These are phyloP conservation scores for Diogma glabrata DNA, from an alignment of 2,888 invertebrate genomes.

Conservation along the genomic window DNA sequence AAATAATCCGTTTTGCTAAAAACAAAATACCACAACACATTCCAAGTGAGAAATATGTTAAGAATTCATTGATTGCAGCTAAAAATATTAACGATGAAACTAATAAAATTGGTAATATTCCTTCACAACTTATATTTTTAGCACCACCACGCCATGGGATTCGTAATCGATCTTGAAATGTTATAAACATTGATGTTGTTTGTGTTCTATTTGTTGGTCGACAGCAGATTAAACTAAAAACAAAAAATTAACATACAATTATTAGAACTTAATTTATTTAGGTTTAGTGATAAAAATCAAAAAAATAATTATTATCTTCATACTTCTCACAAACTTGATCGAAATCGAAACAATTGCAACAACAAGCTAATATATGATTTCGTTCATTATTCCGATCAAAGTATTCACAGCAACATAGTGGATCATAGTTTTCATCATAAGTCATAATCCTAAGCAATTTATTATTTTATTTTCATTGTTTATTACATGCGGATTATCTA, in stretches of 20 bases:
- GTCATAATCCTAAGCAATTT: no score
- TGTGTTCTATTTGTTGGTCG: constrained; percentile 25
- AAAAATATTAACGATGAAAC: constrained; percentile 38
- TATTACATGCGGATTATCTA: no score
- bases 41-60: no score
- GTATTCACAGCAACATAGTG: constrained; percentile 48
- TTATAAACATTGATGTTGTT: constrained; percentile 32
- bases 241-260: not conserved
- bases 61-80: constrained; percentile 40
- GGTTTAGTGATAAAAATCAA: not conserved
- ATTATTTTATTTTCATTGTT: no score
- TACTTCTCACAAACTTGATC: constrained; percentile 45
- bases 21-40: constrained; percentile 16
- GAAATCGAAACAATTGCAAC: constrained; percentile 46
- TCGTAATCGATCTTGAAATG: constrained; percentile 43
- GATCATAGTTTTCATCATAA: constrained; percentile 18
- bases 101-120: constrained; percentile 39
- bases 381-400: constrained; percentile 38
- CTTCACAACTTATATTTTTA: constrained; percentile 40
- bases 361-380: constrained; percentile 44
- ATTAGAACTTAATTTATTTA: not conserved
- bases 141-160: constrained; percentile 49
- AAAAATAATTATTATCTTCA: constrained; percentile 15
- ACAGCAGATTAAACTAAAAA: constrained; percentile 24
- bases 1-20: constrained; percentile 16